phyloP scores from a whole-genome alignment of 2,888 invertebrate genomes.

The Taphrorychus bicolor region DNA sequence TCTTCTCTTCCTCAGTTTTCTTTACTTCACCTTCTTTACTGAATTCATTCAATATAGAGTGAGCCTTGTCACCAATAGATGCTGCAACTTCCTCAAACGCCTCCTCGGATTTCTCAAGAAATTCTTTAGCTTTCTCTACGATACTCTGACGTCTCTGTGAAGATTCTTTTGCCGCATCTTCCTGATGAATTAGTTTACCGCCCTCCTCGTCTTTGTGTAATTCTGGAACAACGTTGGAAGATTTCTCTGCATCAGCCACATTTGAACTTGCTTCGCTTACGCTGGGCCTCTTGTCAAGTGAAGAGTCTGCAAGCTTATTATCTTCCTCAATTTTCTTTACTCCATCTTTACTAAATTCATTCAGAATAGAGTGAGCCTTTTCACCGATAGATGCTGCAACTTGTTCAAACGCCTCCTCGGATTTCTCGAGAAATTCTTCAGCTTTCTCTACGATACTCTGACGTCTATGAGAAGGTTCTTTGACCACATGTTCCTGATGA shows the following conservation, averaged over 20 bases:
- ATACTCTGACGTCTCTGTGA: background rate
- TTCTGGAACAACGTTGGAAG: background rate
- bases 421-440: constrained; percentile 23
- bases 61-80: background rate
- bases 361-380: constrained; percentile 4
- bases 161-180: constrained; percentile 20
- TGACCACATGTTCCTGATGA: background rate
- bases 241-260: background rate
- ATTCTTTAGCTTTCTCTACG: constrained; percentile 4
- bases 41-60: constrained; percentile 5
- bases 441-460: background rate
- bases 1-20: background rate
- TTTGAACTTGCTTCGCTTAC: too few relatives aligned
- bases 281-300: too few relatives aligned
- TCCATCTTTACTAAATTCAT: background rate
- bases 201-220: background rate
- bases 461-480: constrained; percentile 15
- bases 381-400: background rate
- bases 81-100: constrained; percentile 11
- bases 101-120: constrained; percentile 23
- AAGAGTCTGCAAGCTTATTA: too few relatives aligned
- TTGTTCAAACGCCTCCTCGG: constrained; percentile 22
- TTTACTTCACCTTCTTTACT: background rate
- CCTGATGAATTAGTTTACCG: background rate
- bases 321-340: background rate